These are phyloP conservation scores for Alloplasta piceator DNA, from an alignment of 2,888 invertebrate species.

Conservation along the genomic window DNA sequence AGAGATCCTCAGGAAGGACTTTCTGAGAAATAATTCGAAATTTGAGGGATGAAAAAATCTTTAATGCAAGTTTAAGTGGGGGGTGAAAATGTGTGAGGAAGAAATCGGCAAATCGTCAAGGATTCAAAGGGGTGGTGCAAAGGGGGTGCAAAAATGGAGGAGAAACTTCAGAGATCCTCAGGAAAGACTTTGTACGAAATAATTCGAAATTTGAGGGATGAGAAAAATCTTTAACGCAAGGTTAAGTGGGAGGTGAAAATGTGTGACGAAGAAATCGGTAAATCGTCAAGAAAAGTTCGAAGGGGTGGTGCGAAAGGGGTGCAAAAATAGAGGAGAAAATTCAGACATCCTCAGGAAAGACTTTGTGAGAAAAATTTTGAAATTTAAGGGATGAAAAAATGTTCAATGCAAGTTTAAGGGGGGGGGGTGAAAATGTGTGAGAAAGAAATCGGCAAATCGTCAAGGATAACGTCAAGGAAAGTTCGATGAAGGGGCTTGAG, in stretches of 20 bases:
- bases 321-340: constrained; percentile 13
- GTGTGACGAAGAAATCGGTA: constrained; percentile 14
- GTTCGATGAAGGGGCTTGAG: constrained; percentile 8
- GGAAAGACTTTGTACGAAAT: no score
- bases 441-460: background rate
- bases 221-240: background rate
- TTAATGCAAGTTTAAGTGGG: background rate
- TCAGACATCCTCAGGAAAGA: background rate
- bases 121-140: background rate
- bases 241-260: constrained; percentile 3
- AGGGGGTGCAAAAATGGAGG: constrained; percentile 1
- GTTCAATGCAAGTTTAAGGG: background rate
- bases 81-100: constrained; percentile 4
- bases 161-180: constrained; percentile 10
- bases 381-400: background rate
- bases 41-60: background rate
- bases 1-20: background rate
- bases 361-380: no score
- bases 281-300: constrained; percentile 10
- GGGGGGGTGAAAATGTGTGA: background rate
- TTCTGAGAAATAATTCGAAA: no score
- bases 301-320: background rate
- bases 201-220: background rate
- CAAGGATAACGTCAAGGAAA: background rate
- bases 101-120: constrained; percentile 35